Evolutionary conservation across 1,140 invertebrate genomes (phyloP), one percentile per base, ranked within the genome.

Genomic region (Leptinotarsa undecemlineata): DNA sequence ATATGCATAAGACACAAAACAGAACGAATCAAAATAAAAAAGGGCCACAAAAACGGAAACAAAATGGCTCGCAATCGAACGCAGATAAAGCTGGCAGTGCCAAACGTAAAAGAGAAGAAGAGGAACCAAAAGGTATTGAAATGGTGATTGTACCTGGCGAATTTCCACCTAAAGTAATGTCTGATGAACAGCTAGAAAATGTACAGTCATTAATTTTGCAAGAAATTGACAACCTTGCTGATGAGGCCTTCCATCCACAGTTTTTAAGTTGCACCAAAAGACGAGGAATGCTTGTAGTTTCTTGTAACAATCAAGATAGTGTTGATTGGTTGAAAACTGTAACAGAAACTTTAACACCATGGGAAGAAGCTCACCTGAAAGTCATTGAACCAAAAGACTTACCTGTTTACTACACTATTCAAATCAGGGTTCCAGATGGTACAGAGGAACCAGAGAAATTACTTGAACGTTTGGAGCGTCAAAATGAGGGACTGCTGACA

Each of bases 281-380:
- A 20, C 47, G 68, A 17, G 68, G 68, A 20, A 57, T 21, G 20
- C 68, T 70, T 26, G 15, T 51, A 17, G 26, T 70, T 17, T 11
- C 47, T 57, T 70, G 68, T 57, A 70, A 60, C 51, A 60, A 70
- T 26, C 68, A 70, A 70, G 68, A 70, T 13, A 70, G 68, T 26
- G 68, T 70, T 20, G 48, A 70, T 26, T 70, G 68, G 68, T 48
- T 70, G 20, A 51, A 60, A 48, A 70, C n/a, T 48, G 60, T 48
- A 13, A 20, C 57, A 4, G 33, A 42, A n/a, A 70, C 13, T 57
- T 57, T 70, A 26, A 57, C 47, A 51, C 68, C 68, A 15, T 70
- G 68, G 68, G 51, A 70, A 3, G 20, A 21, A 20, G 47, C 48
- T 47, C 15, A 70, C 11, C 21, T 42, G 2, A 48, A 70, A 15